Base-by-base conservation (phyloP, 2,797 vertebrate genomes). In the Knipowitschia caucasica region DNA sequence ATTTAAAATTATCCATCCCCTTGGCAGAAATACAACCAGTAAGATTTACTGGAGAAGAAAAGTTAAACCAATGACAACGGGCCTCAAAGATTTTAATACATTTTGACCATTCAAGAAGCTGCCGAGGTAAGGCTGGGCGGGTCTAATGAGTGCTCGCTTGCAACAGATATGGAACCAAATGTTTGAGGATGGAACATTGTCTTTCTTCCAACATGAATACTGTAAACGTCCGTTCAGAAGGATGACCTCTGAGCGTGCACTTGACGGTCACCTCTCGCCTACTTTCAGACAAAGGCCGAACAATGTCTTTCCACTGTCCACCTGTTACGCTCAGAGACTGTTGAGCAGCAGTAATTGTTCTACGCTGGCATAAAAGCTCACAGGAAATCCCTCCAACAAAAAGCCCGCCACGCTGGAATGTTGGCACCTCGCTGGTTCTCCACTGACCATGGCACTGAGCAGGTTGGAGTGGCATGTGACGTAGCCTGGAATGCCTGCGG, bases 331-430 rank as follows among this genome's bases (percentile, higher is more conserved):
- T 54, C 58, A 4, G 71, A 66, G 74, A 77, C 52, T 57, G 67
- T 52, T 51, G 67, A 82, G 69, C 63, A 51, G 73, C 66, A 71
- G 64, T 82, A 80, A 87, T 81, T 75, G 75, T 76, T 53, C 76
- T 67, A 69, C 33, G 26, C 79, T 77, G 81, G 73, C 75, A 80
- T 67, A 61, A 84, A 81, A 84, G 70, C 73, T 56, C 56, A 77
- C 81, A 84, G 81, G 81, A 90, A 89, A 91, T 88, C 83, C 83
- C 80, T 82, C 47, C 57, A 72, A 87, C 81, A 85, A 88, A 88
- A 86, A 68, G 27, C 50, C 71, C 50, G 68, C 73, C 69, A 62
- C 39, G 50, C 78, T 77, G 85, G 87, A 90, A 90, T 87, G 86
- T 82, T 87, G 78, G 82, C 84, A 81, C 59, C 34, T 31, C 3